Percentiles rank a stretch among this genome's conserved stretches.
phyloP scores from a whole-genome alignment of 2,113 vertebrate genomes.

The Petrocephalus microphthalmus region DNA sequence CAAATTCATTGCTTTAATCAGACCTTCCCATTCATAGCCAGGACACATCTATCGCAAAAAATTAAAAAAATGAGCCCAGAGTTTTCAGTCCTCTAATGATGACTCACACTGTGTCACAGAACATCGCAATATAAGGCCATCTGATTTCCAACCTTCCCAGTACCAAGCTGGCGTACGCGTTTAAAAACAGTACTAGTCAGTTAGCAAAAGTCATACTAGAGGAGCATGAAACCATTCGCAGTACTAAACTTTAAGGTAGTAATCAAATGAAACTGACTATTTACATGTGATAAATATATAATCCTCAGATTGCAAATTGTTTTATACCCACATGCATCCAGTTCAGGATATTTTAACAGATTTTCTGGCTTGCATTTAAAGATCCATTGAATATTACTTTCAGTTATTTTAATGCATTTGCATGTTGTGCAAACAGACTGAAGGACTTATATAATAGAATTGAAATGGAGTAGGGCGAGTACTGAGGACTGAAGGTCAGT shows the following conservation, averaged over 20 bases:
- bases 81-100: neutral
- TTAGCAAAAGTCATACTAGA: neutral
- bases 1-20: neutral
- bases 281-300: neutral
- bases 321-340: neutral
- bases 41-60: neutral
- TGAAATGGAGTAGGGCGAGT: neutral
- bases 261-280: neutral
- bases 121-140: neutral
- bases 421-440: neutral
- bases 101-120: neutral
- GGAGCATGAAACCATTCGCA: neutral
- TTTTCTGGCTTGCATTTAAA: neutral
- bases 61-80: neutral
- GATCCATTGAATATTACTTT: neutral
- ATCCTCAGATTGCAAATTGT: neutral
- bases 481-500: neutral
- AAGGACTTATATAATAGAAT: neutral
- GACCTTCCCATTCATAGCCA: neutral
- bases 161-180: neutral
- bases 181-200: neutral
- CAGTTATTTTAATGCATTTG: neutral
- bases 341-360: neutral
- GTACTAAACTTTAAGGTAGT: neutral
- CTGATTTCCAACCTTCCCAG: neutral